A percentile compares a stretch with the other conserved stretches of the same genome.
These are phyloP conservation scores for Augiades crinisus DNA, from an alignment of 2,888 invertebrate species.

Conservation along the genomic window DNA sequence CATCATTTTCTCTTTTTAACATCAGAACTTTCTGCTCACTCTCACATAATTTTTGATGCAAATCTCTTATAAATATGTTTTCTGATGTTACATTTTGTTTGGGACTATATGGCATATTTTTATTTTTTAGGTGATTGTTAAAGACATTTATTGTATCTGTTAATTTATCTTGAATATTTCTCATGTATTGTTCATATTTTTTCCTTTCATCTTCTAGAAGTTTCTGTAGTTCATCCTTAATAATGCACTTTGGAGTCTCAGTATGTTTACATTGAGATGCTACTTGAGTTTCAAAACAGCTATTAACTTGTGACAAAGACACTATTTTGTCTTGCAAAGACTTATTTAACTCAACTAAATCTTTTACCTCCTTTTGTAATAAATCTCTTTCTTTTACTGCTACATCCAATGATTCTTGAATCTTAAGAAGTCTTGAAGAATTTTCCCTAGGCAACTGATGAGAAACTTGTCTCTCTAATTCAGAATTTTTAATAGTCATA, in stretches of 20 bases:
- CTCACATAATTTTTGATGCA: constrained; percentile 70
- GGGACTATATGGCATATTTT: constrained; percentile 39
- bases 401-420: constrained; percentile 49
- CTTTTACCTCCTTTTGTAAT: constrained; percentile 69
- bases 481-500: constrained; percentile 59
- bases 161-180: constrained; percentile 58
- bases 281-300: constrained; percentile 38
- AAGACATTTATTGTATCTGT: constrained; percentile 61
- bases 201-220: constrained; percentile 66
- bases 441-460: constrained; percentile 41
- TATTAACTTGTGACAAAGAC: constrained; percentile 47
- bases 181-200: constrained; percentile 66
- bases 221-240: constrained; percentile 60
- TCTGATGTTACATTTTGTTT: constrained; percentile 40
- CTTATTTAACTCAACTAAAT: constrained; percentile 69
- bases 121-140: constrained; percentile 56
- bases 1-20: constrained; percentile 73
- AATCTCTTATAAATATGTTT: constrained; percentile 58
- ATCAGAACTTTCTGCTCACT: constrained; percentile 73
- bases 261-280: constrained; percentile 29
- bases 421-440: constrained; percentile 39
- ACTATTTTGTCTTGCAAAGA: constrained; percentile 71
- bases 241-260: constrained; percentile 49
- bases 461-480: constrained; percentile 82
- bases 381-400: constrained; percentile 63